Base-by-base conservation (phyloP, 2,888 invertebrate species). In the Leptopilina syphax region DNA sequence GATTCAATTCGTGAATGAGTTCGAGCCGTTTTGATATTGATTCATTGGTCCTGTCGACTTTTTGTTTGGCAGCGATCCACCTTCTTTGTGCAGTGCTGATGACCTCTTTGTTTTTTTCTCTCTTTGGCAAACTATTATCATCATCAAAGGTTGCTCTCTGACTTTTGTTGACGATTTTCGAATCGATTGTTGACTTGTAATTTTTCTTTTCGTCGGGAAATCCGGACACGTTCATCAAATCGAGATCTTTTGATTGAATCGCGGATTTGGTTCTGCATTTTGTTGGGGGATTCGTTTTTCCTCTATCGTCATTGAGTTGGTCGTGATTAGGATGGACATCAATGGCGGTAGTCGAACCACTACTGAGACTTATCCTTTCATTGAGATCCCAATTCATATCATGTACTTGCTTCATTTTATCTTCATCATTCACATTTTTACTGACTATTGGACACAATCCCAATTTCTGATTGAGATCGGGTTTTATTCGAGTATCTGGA, bases 371-470 rank as follows among this genome's bases (percentile, higher is more conserved):
- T 80, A 92, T 90, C 78, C 89, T 88, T 83, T 92, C 92, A 85
- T 91, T 92, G 73, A 91, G 76, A 68, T 92, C 92, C 92, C 92
- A 92, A 80, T 91, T 91, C 78, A 91, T 90, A 78, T 85, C 79
- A 4, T 80, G 54, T 13, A 79, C 76, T 44, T 60, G 77, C n/a
- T 83, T 76, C 9, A 78, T 57, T 47, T 82, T 85, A 44, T 82
- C 77, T 10, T 85, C 85, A 57, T 80, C 77, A 18, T 80, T 81
- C 41, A 81, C 44, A 77, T 80, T 83, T 24, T 79, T 81, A 44
- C 78, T 80, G 18, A 82, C 81, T 50, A 80, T 82, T 41, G 84
- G 73, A 57, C 57, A 57, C n/a, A 73, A 12, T 34, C 82, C 83
- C 27, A 83, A 77, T 76, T 86, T 86, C 27, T 81, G 84, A 81